A percentile compares a stretch with the other conserved stretches of the same genome.
phyloP scores from a whole-genome alignment of 2,113 vertebrate genomes.

The Larimichthys crocea region DNA sequence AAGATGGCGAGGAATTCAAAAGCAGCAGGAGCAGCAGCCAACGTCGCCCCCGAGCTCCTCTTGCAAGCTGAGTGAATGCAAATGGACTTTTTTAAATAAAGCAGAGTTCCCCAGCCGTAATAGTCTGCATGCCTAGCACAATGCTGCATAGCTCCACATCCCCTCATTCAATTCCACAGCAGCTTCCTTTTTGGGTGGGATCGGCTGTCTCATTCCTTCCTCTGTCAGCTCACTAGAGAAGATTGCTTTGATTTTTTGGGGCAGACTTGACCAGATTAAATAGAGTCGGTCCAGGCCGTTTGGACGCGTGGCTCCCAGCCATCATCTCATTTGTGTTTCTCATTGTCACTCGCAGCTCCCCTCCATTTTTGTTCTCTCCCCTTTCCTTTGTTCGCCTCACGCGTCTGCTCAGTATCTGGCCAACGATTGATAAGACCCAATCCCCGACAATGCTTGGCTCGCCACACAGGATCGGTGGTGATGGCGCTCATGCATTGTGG shows the following conservation, averaged over 20 bases:
- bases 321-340: slow-evolving; percentile 78
- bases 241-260: slow-evolving; percentile 70
- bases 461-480: slow-evolving; percentile 59
- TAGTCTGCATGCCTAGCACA: slow-evolving; percentile 58
- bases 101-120: slow-evolving; percentile 59
- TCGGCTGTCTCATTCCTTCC: slow-evolving; percentile 60
- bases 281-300: slow-evolving; percentile 49
- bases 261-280: slow-evolving; percentile 79
- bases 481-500: slow-evolving; percentile 58
- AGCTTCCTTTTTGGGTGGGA: slow-evolving; percentile 60
- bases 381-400: slow-evolving; percentile 73
- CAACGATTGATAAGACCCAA: slow-evolving; percentile 85
- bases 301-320: slow-evolving; percentile 67
- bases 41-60: slow-evolving; percentile 55
- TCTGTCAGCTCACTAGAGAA: slow-evolving; percentile 54
- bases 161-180: slow-evolving; percentile 56
- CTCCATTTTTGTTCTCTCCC: slow-evolving; percentile 67
- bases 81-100: slow-evolving; percentile 68
- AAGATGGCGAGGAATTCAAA: slow-evolving; percentile 64
- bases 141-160: slow-evolving; percentile 49
- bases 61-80: slow-evolving; percentile 67
- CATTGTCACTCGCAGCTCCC: slow-evolving; percentile 73
- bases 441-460: slow-evolving; percentile 82
- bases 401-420: slow-evolving; percentile 82
- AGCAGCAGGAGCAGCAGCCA: slow-evolving; percentile 64